These are phyloP conservation scores for Sander lucioperca DNA, from an alignment of 2,113 vertebrate genomes.

Conservation along the genomic window DNA sequence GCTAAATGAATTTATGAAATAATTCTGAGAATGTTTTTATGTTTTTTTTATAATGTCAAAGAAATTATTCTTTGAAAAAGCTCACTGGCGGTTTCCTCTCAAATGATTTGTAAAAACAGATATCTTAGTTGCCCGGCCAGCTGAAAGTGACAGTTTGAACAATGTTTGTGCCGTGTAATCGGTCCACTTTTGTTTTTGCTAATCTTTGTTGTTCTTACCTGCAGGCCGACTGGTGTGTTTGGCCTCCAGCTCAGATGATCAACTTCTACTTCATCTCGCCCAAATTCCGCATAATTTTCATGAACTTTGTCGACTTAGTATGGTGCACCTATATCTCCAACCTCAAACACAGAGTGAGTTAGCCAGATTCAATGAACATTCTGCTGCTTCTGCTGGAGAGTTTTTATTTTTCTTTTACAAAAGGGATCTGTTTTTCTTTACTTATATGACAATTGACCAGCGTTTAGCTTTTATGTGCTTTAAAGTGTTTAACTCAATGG, in stretches of 20 bases:
- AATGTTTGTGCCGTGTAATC: not conserved
- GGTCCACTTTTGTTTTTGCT: conserved; percentile 4
- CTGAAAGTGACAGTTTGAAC: not conserved
- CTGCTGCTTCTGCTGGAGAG: not conserved
- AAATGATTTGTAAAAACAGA: too few relatives aligned
- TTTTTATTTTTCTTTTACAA: not conserved
- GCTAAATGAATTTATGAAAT: too few relatives aligned
- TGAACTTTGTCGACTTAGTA: conserved; percentile 91
- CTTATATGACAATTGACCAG: too few relatives aligned
- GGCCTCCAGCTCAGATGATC: conserved; percentile 90
- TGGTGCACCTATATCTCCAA: conserved; percentile 96
- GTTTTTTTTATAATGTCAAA: too few relatives aligned
- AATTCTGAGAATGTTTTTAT: too few relatives aligned
- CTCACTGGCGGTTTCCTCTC: too few relatives aligned
- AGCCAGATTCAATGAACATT: not conserved
- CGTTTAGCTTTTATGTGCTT: too few relatives aligned
- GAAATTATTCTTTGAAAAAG: too few relatives aligned
- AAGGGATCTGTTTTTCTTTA: too few relatives aligned
- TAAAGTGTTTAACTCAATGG: too few relatives aligned
- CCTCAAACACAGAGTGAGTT: conserved; percentile 91
- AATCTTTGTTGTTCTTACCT: not conserved
- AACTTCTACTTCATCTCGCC: conserved; percentile 93
- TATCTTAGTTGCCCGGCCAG: not conserved
- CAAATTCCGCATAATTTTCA: conserved; percentile 88
- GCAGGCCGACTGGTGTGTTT: conserved; percentile 92